phyloP scores from a whole-genome alignment of 2,113 vertebrate species.

The Lates calcarifer region DNA sequence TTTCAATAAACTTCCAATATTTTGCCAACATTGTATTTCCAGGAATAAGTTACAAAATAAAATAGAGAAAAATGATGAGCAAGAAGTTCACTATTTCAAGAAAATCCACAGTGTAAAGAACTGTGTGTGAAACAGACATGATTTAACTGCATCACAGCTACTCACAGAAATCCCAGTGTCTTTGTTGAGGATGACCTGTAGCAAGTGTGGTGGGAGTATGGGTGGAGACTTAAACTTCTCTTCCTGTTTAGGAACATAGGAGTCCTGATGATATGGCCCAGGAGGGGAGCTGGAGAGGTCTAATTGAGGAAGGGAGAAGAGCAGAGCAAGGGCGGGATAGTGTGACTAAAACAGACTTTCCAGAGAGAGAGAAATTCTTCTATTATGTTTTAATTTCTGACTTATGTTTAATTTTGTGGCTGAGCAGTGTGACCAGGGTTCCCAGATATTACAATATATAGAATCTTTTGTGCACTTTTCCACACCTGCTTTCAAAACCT shows the following conservation, averaged over 20 bases:
- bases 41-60: not conserved
- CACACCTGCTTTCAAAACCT: not conserved
- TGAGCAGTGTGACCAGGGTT: not conserved
- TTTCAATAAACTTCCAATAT: not conserved
- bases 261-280: slow-evolving; percentile 97
- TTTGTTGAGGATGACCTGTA: slow-evolving; percentile 99
- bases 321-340: not conserved
- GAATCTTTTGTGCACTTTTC: not conserved
- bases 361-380: too few relatives aligned
- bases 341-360: not conserved
- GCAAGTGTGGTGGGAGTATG: slow-evolving; percentile 95
- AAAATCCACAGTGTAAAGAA: not conserved
- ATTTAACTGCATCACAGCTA: slow-evolving; percentile 30
- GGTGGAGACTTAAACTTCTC: slow-evolving; percentile 95
- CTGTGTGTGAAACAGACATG: not conserved
- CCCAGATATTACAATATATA: not conserved
- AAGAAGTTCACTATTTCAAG: not conserved
- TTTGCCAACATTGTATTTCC: not conserved
- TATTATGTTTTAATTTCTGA: not conserved
- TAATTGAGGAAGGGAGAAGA: slow-evolving; percentile 60
- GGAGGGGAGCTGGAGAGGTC: slow-evolving; percentile 97
- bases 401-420: too few relatives aligned
- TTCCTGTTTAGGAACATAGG: slow-evolving; percentile 93
- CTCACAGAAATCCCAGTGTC: slow-evolving; percentile 98
- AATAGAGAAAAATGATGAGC: not conserved